Evolutionary conservation across 2,888 invertebrate genomes (phyloP).

Genomic region (Seira sanloemensis): DNA sequence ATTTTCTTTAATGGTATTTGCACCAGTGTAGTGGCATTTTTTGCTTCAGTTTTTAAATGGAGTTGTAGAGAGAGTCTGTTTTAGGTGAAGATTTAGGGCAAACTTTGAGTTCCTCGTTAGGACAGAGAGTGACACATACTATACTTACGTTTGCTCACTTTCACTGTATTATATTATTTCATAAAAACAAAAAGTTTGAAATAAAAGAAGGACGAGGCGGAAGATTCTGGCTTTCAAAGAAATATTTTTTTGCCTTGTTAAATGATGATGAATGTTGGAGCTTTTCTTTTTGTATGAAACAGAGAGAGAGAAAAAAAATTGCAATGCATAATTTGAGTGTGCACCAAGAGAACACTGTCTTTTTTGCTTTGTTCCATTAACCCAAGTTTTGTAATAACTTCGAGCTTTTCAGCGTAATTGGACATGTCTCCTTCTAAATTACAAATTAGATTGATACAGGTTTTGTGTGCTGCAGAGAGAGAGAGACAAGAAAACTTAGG

Average conservation of each 20-base stretch:
- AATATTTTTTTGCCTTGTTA: conserved; percentile 5
- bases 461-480: not conserved
- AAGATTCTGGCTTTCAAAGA: not conserved
- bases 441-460: conserved; percentile 2
- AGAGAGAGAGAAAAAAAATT: not conserved
- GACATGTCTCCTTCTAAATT: not conserved
- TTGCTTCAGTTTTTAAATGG: too few relatives aligned
- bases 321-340: not conserved
- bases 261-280: conserved; percentile 10
- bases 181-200: not conserved
- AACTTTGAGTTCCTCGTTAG: not conserved
- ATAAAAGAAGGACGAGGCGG: not conserved
- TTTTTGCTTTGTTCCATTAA: conserved; percentile 7
- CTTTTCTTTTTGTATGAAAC: not conserved
- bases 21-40: too few relatives aligned
- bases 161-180: not conserved
- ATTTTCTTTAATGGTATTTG: too few relatives aligned
- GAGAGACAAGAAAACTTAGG: too few relatives aligned
- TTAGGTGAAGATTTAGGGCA: not conserved
- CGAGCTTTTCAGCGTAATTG: not conserved
- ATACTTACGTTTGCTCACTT: too few relatives aligned
- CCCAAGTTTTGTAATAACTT: too few relatives aligned
- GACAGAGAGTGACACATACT: not conserved
- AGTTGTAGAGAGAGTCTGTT: too few relatives aligned
- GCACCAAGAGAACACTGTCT: not conserved